Base-by-base conservation (phyloP, 2,888 invertebrate species). In the Alloplasta piceator region DNA sequence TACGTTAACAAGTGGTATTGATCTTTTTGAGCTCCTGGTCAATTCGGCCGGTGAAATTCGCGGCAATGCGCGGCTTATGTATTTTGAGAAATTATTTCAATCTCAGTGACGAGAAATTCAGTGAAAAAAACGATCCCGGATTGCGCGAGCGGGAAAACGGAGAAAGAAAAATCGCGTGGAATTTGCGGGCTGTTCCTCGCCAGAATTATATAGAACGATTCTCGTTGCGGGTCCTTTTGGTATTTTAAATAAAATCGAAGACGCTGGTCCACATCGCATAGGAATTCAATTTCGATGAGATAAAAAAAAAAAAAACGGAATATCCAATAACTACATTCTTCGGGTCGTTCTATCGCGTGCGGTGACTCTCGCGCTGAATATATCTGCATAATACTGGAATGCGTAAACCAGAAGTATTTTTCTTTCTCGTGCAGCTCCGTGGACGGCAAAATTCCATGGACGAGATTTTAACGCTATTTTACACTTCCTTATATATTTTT, bases 251-350 rank as follows among this genome's bases (percentile, higher is more conserved):
- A 86, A 88, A 89, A 88, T 86, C 85, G 84, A 88, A 84, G 82
- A 74, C 60, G 46, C 52, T 68, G 83, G 82, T 84, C 80, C 79
- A 83, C 84, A 85, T 82, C 82, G 83, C 84, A 58, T 82, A 73
- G 88, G 90, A 91, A 91, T 91, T 90, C 88, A 90, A 91, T 91
- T 90, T 88, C 81, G 87, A 89, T 89, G 88, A 82, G 46, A 70
- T 68, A 55, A 72, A 73, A 82, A 88, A 88, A 72, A 64, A 58
- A 76, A 64, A 26, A 66, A 60, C 43, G 70, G 66, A 86, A 90
- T 91, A 90, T 90, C 88, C 90, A 91, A 91, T 90, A 91, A 89
- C 88, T 87, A 87, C 88, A 91, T 91, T 91, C 90, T 89, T 86
- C 76, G 61, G 66, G 64, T 50, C 52, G 72, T 73, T 48, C 56